phyloP scores from a whole-genome alignment of 2,888 invertebrate genomes.

The Zhuqinia jingwanae region DNA sequence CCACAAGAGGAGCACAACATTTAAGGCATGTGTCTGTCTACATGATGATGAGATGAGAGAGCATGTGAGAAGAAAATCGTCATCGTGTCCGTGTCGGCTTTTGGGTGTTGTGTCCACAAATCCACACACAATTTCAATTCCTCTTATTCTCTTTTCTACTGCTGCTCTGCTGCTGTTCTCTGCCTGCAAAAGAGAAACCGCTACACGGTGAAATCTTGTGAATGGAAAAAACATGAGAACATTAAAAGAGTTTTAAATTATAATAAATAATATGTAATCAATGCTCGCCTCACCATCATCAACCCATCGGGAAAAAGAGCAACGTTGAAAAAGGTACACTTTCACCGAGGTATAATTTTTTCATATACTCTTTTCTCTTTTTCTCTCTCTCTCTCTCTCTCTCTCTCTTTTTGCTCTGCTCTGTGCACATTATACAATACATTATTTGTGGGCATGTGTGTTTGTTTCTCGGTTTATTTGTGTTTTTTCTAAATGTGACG shows the following conservation, averaged over 20 bases:
- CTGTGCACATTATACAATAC: too few species aligned
- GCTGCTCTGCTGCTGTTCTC: too few species aligned
- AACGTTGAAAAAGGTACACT: constrained; percentile 44
- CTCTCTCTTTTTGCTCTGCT: too few species aligned
- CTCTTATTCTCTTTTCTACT: too few species aligned
- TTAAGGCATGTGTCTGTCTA: constrained; percentile 3
- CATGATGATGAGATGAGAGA: constrained; percentile 40
- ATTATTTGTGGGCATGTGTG: too few species aligned
- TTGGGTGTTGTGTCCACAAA: constrained; percentile 67
- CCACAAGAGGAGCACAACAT: too few species aligned
- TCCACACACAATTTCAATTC: too few species aligned
- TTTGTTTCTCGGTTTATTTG: too few species aligned
- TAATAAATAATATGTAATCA: constrained; percentile 55
- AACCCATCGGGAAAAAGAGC: constrained; percentile 42
- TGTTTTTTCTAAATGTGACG: too few species aligned
- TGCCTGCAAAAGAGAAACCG: constrained; percentile 45
- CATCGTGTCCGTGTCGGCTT: constrained; percentile 65
- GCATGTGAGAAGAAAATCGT: constrained; percentile 59
- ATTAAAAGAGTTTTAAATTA: constrained; percentile 41
- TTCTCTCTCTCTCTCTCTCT: too few species aligned
- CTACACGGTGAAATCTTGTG: too few species aligned
- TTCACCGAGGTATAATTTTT: background rate
- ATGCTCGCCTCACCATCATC: constrained; percentile 24
- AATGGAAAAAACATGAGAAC: constrained; percentile 32
- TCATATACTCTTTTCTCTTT: background rate